A percentile compares a stretch with the other conserved stretches of the same genome.
Evolutionary conservation across 2,888 invertebrate genomes (phyloP).

Genomic region (Linnaemya tessellans): DNA sequence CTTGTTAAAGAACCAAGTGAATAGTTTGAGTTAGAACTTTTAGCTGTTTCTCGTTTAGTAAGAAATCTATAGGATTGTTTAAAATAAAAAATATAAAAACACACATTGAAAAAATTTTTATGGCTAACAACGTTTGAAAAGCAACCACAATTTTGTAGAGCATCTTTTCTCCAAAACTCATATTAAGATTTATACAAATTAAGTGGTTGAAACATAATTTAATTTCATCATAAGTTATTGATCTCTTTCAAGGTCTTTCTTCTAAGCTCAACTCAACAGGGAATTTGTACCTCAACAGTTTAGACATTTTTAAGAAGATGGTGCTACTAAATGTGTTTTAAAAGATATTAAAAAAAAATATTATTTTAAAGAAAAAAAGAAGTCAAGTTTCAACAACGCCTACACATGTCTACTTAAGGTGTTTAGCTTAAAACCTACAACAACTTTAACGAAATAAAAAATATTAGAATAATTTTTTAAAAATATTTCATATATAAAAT

Average conservation of each 20-base stretch:
- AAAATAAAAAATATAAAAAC: no score
- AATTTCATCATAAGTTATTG: neutral
- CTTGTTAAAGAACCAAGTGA: no score
- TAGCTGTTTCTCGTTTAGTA: no score
- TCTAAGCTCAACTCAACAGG: neutral
- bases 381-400: conserved; percentile 46
- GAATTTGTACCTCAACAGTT: neutral
- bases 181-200: neutral
- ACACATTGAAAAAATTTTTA: no score
- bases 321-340: neutral
- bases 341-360: neutral
- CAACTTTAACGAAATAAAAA: neutral
- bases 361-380: neutral
- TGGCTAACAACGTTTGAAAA: no score
- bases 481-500: conserved; percentile 14
- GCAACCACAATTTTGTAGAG: no score
- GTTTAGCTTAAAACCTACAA: neutral
- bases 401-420: conserved; percentile 45
- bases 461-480: conserved; percentile 29
- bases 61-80: no score
- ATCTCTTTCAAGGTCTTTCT: conserved; percentile 44
- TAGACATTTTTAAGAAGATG: neutral
- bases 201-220: no score
- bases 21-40: no score
- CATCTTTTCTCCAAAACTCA: no score